Percentiles rank a stretch among this genome's conserved stretches.
phyloP scores from a whole-genome alignment of 2,113 vertebrate genomes.

The Sinocyclocheilus grahami region DNA sequence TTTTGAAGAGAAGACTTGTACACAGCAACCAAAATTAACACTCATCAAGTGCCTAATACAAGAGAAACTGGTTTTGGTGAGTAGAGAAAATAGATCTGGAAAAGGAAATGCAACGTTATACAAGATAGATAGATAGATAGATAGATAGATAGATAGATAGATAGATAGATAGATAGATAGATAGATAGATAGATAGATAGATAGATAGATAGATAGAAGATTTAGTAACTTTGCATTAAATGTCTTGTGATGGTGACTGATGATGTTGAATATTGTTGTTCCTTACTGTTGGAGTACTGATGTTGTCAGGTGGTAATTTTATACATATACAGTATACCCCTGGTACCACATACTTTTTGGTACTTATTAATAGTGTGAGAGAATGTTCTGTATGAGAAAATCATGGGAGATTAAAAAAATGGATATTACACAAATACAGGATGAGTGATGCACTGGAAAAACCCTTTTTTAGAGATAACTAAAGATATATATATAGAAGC shows the following conservation, averaged over 20 bases:
- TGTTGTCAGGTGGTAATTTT: neutral
- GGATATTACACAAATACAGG: neutral
- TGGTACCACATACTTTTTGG: neutral
- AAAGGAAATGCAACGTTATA: too few species aligned
- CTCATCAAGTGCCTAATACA: too few species aligned
- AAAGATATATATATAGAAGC: neutral
- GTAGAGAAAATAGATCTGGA: too few species aligned
- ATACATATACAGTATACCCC: too few species aligned
- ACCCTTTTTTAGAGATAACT: neutral
- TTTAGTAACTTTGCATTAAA: too few species aligned
- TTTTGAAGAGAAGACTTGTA: too few species aligned
- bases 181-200: neutral
- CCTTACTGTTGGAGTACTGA: too few species aligned
- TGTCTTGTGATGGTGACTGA: too few species aligned
- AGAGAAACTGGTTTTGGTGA: too few species aligned
- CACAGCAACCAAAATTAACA: too few species aligned
- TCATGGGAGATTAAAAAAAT: neutral
- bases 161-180: slow-evolving; percentile 1
- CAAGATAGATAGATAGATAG: neutral
- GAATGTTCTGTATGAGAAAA: neutral
- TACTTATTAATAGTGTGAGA: neutral
- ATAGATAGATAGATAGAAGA: too few species aligned
- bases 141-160: neutral
- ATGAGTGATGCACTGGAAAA: neutral
- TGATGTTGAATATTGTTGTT: too few species aligned